Percentiles rank a stretch among this genome's conserved stretches.
Conservation (phyloP, 2,797 vertebrate genomes). For the Peromyscus melanophrys region DNA sequence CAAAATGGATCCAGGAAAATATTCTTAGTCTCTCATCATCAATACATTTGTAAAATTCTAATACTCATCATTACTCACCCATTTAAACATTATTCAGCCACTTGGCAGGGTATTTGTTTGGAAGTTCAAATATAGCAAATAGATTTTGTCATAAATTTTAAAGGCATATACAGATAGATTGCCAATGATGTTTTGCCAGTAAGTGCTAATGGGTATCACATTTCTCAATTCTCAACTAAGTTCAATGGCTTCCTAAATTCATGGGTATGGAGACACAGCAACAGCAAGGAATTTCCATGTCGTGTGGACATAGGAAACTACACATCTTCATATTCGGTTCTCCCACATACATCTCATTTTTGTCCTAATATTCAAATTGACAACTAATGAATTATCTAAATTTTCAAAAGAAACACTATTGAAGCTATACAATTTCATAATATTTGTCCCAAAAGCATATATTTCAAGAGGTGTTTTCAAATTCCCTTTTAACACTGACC, state of each 20-base stretch:
- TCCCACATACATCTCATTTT: background rate
- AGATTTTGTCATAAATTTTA: conserved; percentile 64
- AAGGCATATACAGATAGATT: conserved; percentile 37
- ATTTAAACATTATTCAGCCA: conserved; percentile 45
- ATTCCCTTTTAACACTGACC: background rate
- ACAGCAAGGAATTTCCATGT: background rate
- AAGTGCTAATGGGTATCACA: conserved; percentile 41
- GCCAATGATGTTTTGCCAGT: background rate
- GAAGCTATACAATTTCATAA: background rate
- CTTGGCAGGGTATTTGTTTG: conserved; percentile 37
- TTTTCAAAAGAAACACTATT: background rate
- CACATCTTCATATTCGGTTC: background rate
- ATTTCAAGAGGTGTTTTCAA: background rate
- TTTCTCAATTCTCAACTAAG: conserved; percentile 29
- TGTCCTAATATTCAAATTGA: background rate
- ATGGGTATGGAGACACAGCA: background rate
- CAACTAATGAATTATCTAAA: background rate
- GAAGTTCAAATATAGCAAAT: conserved; percentile 62
- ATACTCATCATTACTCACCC: background rate
- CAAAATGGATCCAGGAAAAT: conserved; percentile 31
- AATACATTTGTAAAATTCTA: background rate
- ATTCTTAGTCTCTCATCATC: conserved; percentile 6
- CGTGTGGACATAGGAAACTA: background rate
- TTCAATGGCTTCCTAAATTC: conserved; percentile 2
- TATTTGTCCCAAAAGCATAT: background rate